phyloP scores from a whole-genome alignment of 2,888 invertebrate genomes.

The Caenorhabditis angaria region DNA sequence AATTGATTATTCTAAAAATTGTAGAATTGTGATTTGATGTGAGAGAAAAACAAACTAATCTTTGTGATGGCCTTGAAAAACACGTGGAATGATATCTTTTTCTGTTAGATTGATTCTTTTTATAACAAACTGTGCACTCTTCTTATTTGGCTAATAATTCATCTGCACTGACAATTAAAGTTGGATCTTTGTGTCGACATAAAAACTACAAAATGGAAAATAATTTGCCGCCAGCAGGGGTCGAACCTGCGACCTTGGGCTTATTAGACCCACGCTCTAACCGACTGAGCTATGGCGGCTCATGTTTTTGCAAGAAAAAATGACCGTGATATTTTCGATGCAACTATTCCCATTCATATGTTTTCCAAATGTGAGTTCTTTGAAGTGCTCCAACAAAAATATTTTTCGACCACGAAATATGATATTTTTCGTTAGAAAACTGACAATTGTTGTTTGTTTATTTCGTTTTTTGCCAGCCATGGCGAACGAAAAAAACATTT shows the following conservation, averaged over 20 bases:
- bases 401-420: slow-evolving; percentile 4
- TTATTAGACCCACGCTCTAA: slow-evolving; percentile 72
- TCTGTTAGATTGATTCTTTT: neutral
- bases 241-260: slow-evolving; percentile 72
- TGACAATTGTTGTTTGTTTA: neutral
- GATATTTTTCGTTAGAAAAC: neutral
- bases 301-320: neutral
- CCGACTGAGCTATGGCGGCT: slow-evolving; percentile 68
- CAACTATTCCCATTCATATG: too few species aligned
- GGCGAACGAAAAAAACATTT: neutral
- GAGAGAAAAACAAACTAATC: neutral
- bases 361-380: too few species aligned
- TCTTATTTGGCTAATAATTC: neutral
- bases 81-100: neutral
- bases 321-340: neutral
- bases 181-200: too few species aligned
- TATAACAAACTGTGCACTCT: neutral
- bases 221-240: slow-evolving; percentile 69
- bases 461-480: neutral
- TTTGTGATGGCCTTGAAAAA: neutral
- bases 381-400: neutral
- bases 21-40: neutral
- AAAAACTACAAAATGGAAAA: neutral
- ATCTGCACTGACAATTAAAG: too few species aligned
- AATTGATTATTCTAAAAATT: neutral